Percentiles rank a stretch among this genome's conserved stretches.
These are phyloP conservation scores for Drosophila virilis DNA, from an alignment of 1,140 invertebrate species.

Conservation along the genomic window DNA sequence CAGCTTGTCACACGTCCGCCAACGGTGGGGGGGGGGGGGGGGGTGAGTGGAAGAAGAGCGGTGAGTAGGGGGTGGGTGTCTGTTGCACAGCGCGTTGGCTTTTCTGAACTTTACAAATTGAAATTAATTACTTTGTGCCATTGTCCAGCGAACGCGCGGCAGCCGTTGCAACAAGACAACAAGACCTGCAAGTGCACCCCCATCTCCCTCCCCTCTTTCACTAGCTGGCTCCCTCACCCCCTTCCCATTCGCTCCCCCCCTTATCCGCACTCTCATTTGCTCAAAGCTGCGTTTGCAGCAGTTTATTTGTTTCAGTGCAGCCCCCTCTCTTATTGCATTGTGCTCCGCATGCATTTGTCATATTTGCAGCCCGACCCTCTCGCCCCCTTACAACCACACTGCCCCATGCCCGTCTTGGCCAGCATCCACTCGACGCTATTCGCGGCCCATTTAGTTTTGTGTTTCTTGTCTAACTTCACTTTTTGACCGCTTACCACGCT, in stretches of 20 bases:
- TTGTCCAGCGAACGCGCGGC: conserved; percentile 32
- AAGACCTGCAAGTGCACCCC: not conserved
- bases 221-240: not conserved
- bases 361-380: conserved; percentile 24
- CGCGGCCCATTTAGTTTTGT: conserved; percentile 47
- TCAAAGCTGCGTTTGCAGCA: conserved; percentile 7
- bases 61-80: not conserved
- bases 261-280: not conserved
- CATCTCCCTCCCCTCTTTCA: too few relatives aligned
- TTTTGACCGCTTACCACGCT: conserved; percentile 19
- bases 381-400: not conserved
- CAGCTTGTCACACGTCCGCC: conserved; percentile 65
- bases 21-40: not conserved
- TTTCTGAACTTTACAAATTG: conserved; percentile 79
- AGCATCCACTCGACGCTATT: conserved; percentile 1
- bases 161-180: conserved; percentile 18
- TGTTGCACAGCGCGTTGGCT: conserved; percentile 32
- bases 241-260: not conserved
- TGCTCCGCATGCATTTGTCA: conserved; percentile 39
- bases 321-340: conserved; percentile 17
- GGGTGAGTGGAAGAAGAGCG: not conserved
- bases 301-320: conserved; percentile 37
- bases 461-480: conserved; percentile 46
- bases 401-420: not conserved
- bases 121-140: conserved; percentile 75